Evolutionary conservation across 2,888 invertebrate genomes (phyloP).

Genomic region (Spilosoma lubricipeda): DNA sequence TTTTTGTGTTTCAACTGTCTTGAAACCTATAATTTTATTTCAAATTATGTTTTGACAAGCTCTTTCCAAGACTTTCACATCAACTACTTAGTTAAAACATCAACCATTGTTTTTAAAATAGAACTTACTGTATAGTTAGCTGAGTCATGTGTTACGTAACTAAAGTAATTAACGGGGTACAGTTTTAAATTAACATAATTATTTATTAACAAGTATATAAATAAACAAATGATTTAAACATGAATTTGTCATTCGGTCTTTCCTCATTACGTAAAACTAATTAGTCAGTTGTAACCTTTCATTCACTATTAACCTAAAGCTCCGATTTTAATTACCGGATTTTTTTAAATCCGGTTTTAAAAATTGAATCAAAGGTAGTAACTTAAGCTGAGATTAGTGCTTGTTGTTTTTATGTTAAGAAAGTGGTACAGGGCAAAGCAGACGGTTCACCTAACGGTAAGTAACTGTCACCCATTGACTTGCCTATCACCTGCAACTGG

Average conservation of each 20-base stretch:
- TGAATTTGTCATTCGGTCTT: background rate
- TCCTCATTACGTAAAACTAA: background rate
- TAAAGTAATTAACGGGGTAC: background rate
- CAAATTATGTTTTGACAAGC: conserved; percentile 25
- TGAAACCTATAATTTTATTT: conserved; percentile 31
- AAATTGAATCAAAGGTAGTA: background rate
- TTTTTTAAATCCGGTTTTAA: background rate
- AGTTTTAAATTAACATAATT: background rate
- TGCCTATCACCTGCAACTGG: too few species aligned
- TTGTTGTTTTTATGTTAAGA: too few species aligned
- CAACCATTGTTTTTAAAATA: background rate
- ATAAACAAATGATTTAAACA: background rate
- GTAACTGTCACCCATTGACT: too few species aligned
- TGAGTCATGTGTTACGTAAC: background rate
- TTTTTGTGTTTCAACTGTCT: conserved; percentile 13
- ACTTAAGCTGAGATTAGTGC: background rate
- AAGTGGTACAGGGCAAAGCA: too few species aligned
- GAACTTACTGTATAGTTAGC: background rate
- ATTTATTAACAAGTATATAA: background rate
- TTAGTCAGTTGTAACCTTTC: background rate
- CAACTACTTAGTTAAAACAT: background rate
- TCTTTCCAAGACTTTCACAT: conserved; percentile 40
- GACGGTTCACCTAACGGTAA: too few species aligned
- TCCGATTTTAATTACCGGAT: background rate
- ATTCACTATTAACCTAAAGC: background rate